Base-by-base conservation (phyloP, 2,113 vertebrate species). In the Nerophis ophidion region DNA sequence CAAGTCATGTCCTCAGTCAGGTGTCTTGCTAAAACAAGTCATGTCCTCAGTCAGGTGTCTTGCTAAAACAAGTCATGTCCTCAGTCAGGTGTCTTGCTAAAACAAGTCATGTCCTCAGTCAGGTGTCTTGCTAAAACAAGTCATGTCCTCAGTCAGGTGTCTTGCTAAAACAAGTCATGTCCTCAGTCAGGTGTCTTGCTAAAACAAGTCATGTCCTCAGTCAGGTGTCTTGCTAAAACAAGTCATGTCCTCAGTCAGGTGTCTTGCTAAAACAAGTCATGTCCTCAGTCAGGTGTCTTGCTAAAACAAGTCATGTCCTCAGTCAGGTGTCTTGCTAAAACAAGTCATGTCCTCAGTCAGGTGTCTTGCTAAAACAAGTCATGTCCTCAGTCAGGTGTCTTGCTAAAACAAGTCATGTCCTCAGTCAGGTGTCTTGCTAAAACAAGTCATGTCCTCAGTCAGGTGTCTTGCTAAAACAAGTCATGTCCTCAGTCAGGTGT, bases 21-120 rank as follows among this genome's bases (percentile, higher is more conserved):
- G 48, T 56, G 65, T 69, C 57, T 54, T 7, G 48, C 42, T 33
- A 56, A 60, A 62, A 63, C 11, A 0, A 42, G n/a, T n/a, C n/a
- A n/a, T n/a, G n/a, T n/a, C n/a, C n/a, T 26, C 19, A 0, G 40
- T 33, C 4, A 17, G 55, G 48, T 56, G 65, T 69, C 57, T 54
- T 7, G 48, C 42, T 33, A 56, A 60, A 62, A 63, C 11, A 0
- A 42, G n/a, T n/a, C n/a, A n/a, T n/a, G n/a, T n/a, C n/a, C n/a
- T 26, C 19, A 0, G 40, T 33, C 4, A 17, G 55, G 48, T 56
- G 65, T 69, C 57, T 54, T 7, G 48, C 42, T 33, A 56, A 60
- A 62, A 63, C 11, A 0, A 42, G n/a, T n/a, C n/a, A n/a, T n/a
- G n/a, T n/a, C n/a, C n/a, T 26, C 19, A 0, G 40, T 33, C 4